Percentiles rank a stretch among this genome's conserved stretches.
Evolutionary conservation across 2,797 vertebrate species (phyloP).

Genomic region (Acipenser transmontanus): DNA sequence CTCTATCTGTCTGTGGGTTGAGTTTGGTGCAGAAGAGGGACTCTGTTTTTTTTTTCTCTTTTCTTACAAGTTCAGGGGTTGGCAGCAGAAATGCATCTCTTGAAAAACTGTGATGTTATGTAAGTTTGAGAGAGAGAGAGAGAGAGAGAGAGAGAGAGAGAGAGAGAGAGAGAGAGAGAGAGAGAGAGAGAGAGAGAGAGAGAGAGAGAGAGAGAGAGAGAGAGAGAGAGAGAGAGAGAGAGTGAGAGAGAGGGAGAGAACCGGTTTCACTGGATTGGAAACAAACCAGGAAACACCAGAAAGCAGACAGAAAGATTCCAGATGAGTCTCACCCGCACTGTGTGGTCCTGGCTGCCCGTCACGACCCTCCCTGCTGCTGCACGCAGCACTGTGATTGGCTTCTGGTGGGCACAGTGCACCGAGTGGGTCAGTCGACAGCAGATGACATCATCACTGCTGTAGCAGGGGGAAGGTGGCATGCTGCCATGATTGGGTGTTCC

Average conservation of each 20-base stretch:
- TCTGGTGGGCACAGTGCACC: slow-evolving; percentile 90
- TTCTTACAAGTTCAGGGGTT: too few species aligned
- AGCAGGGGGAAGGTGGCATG: slow-evolving; percentile 66
- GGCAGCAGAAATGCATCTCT: too few species aligned
- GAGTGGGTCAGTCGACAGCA: slow-evolving; percentile 83
- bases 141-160: background rate
- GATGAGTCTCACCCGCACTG: slow-evolving; percentile 65
- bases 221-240: slow-evolving; percentile 9
- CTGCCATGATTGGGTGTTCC: slow-evolving; percentile 61
- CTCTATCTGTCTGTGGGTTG: too few species aligned
- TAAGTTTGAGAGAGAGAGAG: too few species aligned
- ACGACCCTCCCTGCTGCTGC: slow-evolving; percentile 86
- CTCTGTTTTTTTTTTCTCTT: too few species aligned
- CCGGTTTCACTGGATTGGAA: background rate
- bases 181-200: background rate
- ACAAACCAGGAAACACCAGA: background rate
- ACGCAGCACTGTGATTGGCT: slow-evolving; percentile 87
- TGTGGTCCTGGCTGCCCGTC: slow-evolving; percentile 95
- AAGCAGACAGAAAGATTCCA: too few species aligned
- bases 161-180: background rate
- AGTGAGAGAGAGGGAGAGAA: background rate
- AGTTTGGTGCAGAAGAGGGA: too few species aligned
- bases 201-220: slow-evolving; percentile 1
- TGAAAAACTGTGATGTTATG: too few species aligned
- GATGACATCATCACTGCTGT: slow-evolving; percentile 71